A percentile compares a stretch with the other conserved stretches of the same genome.
These are phyloP conservation scores for Hydrochoerus hydrochaeris DNA, from an alignment of 2,113 vertebrate genomes.

Conservation along the genomic window DNA sequence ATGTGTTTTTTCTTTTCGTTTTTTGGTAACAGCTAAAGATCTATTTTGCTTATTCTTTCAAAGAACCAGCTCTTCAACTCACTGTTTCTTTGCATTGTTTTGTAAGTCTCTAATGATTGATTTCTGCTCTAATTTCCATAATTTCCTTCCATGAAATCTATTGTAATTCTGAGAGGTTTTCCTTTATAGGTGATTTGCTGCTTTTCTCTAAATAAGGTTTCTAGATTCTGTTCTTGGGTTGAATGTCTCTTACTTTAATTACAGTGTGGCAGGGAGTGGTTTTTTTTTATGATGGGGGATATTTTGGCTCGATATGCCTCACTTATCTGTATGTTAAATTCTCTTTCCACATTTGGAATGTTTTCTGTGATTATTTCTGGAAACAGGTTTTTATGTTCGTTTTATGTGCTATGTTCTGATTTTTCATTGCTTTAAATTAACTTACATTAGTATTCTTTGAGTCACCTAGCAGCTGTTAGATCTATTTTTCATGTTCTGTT, in stretches of 20 bases:
- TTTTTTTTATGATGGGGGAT: not conserved
- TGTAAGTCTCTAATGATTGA: not conserved
- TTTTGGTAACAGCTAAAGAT: not conserved
- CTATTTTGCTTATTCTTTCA: not conserved
- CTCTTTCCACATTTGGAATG: not conserved
- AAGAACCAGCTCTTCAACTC: not conserved
- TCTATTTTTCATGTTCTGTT: not conserved
- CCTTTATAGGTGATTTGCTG: not conserved
- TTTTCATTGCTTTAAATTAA: not conserved
- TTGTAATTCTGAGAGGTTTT: not conserved
- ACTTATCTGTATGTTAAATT: not conserved
- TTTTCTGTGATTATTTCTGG: not conserved
- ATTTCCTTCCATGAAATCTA: not conserved
- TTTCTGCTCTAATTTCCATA: not conserved
- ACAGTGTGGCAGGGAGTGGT: not conserved
- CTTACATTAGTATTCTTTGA: not conserved
- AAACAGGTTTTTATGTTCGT: not conserved
- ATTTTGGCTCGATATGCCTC: not conserved
- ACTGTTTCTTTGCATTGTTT: not conserved
- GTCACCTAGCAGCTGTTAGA: not conserved
- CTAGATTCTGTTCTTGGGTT: not conserved
- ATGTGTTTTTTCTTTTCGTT: not conserved
- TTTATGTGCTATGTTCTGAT: not conserved
- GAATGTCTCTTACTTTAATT: not conserved
- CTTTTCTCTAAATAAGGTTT: not conserved